Conservation (phyloP, 2,888 invertebrate genomes). For the Maniola hyperantus region DNA sequence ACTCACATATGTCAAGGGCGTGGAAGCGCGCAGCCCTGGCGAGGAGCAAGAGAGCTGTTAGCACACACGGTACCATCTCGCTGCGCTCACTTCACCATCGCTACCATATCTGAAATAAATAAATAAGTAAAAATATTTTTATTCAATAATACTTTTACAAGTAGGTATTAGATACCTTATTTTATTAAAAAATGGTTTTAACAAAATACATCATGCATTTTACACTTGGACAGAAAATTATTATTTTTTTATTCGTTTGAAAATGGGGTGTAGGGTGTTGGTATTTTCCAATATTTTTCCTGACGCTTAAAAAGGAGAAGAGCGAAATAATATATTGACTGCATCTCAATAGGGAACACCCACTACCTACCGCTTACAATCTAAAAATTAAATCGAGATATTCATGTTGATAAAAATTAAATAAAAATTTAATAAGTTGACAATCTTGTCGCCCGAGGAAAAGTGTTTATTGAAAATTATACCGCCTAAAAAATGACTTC, state of each 20-base stretch:
- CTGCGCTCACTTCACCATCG: constrained; percentile 68
- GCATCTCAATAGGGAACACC: background rate
- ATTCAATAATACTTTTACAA: too few relatives aligned
- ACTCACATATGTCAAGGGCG: constrained; percentile 76
- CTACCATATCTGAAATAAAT: constrained; percentile 57
- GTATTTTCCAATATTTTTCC: background rate
- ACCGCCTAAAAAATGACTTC: too few relatives aligned
- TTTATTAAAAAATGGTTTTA: background rate
- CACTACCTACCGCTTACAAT: background rate
- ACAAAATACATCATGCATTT: background rate
- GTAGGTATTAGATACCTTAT: too few relatives aligned
- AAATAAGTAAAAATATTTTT: too few relatives aligned
- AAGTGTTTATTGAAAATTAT: background rate
- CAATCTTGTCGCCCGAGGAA: background rate
- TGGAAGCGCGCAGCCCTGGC: constrained; percentile 52
- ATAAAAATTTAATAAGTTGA: constrained; percentile 12
- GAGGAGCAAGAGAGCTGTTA: constrained; percentile 58
- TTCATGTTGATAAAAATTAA: constrained; percentile 6
- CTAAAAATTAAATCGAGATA: constrained; percentile 7
- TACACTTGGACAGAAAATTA: background rate
- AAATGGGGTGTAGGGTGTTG: background rate
- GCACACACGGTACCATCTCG: constrained; percentile 67
- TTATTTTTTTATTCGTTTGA: background rate
- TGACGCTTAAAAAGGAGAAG: background rate
- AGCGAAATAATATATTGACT: background rate